Conservation (phyloP, 2,113 vertebrate species). For the Oreochromis spilurus region DNA sequence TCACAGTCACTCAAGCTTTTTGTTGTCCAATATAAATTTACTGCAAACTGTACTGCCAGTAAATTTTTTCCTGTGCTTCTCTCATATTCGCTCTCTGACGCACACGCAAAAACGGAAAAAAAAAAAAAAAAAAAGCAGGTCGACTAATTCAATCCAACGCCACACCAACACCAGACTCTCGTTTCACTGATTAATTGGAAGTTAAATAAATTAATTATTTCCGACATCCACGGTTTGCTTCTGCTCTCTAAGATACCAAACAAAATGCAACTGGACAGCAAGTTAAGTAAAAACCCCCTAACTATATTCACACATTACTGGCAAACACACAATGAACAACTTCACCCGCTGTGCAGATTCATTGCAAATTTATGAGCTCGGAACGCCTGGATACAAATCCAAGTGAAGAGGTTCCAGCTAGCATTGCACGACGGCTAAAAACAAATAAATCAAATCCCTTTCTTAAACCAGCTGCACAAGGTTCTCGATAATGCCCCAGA, state of each 20-base stretch:
- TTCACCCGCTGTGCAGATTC: slow-evolving; percentile 6
- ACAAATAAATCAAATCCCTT: slow-evolving; percentile 6
- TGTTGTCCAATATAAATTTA: background rate
- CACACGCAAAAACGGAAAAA: background rate
- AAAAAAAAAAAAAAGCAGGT: background rate
- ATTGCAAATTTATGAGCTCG: slow-evolving; percentile 14
- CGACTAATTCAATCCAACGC: background rate
- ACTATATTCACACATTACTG: background rate
- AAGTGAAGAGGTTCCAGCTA: background rate
- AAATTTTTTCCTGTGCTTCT: background rate
- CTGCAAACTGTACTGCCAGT: background rate
- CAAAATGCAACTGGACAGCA: background rate
- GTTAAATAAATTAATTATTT: background rate
- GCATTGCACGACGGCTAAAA: slow-evolving; percentile 20
- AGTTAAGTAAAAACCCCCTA: rapidly evolving
- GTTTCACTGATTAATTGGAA: background rate
- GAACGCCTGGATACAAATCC: background rate
- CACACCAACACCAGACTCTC: background rate
- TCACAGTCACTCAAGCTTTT: background rate
- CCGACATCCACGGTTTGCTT: background rate
- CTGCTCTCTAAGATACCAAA: background rate
- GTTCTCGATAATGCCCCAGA: background rate
- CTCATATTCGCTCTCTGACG: background rate
- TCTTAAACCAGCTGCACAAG: background rate
- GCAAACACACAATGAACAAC: background rate